Base-by-base conservation (phyloP, 1,140 invertebrate genomes). In the Calephelis virginiensis region DNA sequence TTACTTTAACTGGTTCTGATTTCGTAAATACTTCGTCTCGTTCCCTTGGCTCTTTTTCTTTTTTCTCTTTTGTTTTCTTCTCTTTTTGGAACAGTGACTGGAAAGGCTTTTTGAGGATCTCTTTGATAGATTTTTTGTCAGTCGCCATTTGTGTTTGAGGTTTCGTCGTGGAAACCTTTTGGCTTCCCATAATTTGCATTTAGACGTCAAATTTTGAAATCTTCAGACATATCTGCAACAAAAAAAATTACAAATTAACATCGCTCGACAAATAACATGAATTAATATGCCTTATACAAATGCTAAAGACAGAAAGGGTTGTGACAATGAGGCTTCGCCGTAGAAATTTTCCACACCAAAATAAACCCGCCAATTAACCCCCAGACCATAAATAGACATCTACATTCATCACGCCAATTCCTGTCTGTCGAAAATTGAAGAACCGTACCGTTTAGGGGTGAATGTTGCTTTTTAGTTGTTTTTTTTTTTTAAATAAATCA, bases 121-220 rank as follows among this genome's bases (percentile, higher is more conserved):
- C 75, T 13, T 81, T 78, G 12, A 85, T 64, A 0, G 78, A 78
- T 66, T 75, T 84, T 59, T 83, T 86, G 8, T 80, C 74, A 11
- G 77, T 72, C 12, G 80, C 78, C 82, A 83, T 86, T 74, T 70
- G 66, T 70, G 64, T 37, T 43, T 77, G 66, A 50, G 71, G 71
- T 74, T 77, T 71, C 0, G 66, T 63, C 60, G 75, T 64, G 11
- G 62, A 61, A 12, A 71, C 63, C 48, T 73, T 80, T 5, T 75
- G 67, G 66, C 72, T 81, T 63, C 80, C 81, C 83, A 85, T 83
- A 74, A 67, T 78, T 68, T 66, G 28, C 40, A 17, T 28, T 12
- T 59, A 59, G 40, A 37, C 50, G 61, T 43, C 14, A 37, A 43
- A 38, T 61, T 59, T 63, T 64, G 37, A 63, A 45, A n/a, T 48